Evolutionary conservation across 2,888 invertebrate genomes (phyloP).

Genomic region (Drosophila nr. fundita): DNA sequence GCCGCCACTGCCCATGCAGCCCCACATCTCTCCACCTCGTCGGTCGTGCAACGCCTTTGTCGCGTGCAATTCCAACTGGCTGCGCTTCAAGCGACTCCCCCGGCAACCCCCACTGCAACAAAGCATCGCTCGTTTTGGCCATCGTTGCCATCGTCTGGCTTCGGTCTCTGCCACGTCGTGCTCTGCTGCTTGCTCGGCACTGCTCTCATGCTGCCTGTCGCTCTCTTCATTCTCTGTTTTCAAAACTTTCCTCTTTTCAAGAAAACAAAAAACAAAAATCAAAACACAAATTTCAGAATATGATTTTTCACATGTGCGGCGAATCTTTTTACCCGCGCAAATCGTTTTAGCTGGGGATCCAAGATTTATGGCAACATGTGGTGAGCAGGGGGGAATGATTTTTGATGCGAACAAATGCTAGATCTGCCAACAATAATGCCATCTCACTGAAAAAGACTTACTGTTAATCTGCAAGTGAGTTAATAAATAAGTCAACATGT

Average conservation of each 20-base stretch:
- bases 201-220: conserved; percentile 29
- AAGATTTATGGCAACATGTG: conserved; percentile 60
- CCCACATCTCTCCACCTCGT: conserved; percentile 1
- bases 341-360: conserved; percentile 29
- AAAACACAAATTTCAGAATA: conserved; percentile 29
- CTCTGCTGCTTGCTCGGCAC: conserved; percentile 34
- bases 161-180: conserved; percentile 48
- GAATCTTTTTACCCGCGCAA: conserved; percentile 58
- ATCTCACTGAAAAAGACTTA: neutral
- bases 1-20: conserved; percentile 21
- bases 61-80: conserved; percentile 81
- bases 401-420: neutral
- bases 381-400: neutral
- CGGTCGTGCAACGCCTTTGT: conserved; percentile 46
- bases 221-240: conserved; percentile 38
- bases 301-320: conserved; percentile 39
- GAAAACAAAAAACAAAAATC: neutral
- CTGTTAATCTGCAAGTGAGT: neutral
- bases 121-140: conserved; percentile 28
- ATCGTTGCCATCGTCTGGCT: conserved; percentile 46
- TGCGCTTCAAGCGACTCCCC: conserved; percentile 81
- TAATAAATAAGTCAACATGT: neutral
- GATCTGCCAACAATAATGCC: conserved; percentile 10
- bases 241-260: conserved; percentile 24
- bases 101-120: conserved; percentile 18